Evolutionary conservation across 2,113 vertebrate species (phyloP).

Genomic region (Patagioenas fasciata): DNA sequence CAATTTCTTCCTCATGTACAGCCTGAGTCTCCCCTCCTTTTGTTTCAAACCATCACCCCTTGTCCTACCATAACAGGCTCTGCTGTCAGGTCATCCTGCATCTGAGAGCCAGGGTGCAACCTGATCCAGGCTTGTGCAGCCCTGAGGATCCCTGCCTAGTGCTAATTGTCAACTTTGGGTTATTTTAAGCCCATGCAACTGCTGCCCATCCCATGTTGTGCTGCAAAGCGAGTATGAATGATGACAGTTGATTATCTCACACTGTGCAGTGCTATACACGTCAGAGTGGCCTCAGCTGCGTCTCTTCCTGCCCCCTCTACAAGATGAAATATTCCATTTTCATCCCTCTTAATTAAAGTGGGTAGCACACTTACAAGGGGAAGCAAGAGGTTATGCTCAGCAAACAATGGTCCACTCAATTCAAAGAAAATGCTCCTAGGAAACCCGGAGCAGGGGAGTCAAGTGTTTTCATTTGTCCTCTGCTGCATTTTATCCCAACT

Average conservation of each 20-base stretch:
- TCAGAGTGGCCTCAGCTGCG: conserved; percentile 33
- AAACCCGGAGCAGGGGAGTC: not conserved
- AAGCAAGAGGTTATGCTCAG: conserved; percentile 23
- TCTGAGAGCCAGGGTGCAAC: not conserved
- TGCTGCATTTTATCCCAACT: not conserved
- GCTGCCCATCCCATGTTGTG: not conserved
- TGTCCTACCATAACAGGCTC: too few species aligned
- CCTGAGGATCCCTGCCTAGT: not conserved
- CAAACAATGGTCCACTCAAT: conserved; percentile 38
- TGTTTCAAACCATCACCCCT: too few species aligned
- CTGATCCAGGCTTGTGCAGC: not conserved
- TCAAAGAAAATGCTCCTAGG: conserved; percentile 5
- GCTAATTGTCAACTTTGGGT: not conserved
- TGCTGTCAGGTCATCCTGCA: not conserved
- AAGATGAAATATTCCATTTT: conserved; percentile 6
- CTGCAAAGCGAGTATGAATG: conserved; percentile 14
- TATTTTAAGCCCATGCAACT: not conserved
- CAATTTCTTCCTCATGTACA: too few species aligned
- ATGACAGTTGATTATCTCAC: conserved; percentile 10
- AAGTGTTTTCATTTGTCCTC: conserved; percentile 21
- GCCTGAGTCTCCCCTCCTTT: too few species aligned
- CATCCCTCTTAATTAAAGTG: conserved; percentile 33
- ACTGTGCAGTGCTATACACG: not conserved
- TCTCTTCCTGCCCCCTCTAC: conserved; percentile 20
- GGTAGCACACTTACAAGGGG: not conserved